phyloP scores from a whole-genome alignment of 2,113 vertebrate species.

The Isichthys henryi region DNA sequence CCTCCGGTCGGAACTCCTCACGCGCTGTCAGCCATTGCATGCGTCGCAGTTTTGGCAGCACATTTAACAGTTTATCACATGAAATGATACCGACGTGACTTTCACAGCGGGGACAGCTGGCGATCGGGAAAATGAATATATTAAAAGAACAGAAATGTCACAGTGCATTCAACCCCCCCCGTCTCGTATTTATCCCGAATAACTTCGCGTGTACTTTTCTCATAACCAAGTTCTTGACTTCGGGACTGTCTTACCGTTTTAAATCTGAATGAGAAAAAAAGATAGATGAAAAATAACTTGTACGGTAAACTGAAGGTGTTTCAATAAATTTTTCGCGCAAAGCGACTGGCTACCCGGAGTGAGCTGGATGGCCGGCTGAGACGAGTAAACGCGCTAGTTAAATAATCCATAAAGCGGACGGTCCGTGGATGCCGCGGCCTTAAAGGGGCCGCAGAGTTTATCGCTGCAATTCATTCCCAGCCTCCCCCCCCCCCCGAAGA shows the following conservation, averaged over 20 bases:
- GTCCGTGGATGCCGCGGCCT: constrained; percentile 49
- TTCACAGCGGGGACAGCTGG: not conserved
- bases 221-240: not conserved
- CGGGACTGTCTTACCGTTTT: not conserved
- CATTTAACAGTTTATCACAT: not conserved
- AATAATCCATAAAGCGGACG: constrained; percentile 69
- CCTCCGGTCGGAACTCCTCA: not conserved
- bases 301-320: not conserved
- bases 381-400: constrained; percentile 42
- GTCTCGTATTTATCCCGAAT: not conserved
- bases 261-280: not conserved
- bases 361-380: not conserved
- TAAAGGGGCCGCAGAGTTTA: constrained; percentile 53
- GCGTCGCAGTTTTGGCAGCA: not conserved
- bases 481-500: not conserved
- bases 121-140: not conserved
- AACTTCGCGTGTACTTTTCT: not conserved
- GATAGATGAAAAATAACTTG: not conserved
- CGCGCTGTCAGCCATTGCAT: not conserved
- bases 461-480: not conserved
- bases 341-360: not conserved
- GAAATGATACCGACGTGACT: not conserved
- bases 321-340: too few relatives aligned
- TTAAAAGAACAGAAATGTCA: not conserved
- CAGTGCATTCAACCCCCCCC: not conserved